Evolutionary conservation across 2,888 invertebrate species (phyloP).

Genomic region (Eristalinus aeneus): DNA sequence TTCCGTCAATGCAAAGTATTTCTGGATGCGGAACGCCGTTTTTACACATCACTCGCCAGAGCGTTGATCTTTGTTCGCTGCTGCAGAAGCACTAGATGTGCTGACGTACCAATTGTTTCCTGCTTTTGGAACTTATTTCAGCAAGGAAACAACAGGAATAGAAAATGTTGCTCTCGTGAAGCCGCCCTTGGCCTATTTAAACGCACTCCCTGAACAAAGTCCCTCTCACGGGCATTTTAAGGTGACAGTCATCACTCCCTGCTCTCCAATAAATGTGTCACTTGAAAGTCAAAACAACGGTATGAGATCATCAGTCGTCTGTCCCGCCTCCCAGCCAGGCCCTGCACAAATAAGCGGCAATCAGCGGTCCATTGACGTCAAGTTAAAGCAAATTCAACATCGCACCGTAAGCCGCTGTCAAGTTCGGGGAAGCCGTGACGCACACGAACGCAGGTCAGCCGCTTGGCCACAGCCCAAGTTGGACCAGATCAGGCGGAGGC

Average conservation of each 20-base stretch:
- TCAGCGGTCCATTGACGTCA: slow-evolving; percentile 38
- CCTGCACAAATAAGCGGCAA: not conserved
- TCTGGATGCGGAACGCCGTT: not conserved
- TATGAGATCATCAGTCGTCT: slow-evolving; percentile 8
- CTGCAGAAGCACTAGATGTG: not conserved
- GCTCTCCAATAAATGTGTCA: not conserved
- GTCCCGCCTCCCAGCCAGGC: not conserved
- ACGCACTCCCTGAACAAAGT: too few species aligned
- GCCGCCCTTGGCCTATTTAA: not conserved
- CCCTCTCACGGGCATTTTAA: not conserved
- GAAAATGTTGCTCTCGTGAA: too few species aligned
- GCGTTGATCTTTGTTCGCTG: not conserved
- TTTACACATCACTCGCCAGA: not conserved
- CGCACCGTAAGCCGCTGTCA: not conserved
- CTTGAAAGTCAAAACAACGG: not conserved
- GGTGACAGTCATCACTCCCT: not conserved
- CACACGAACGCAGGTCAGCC: not conserved
- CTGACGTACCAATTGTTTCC: not conserved
- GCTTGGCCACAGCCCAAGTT: not conserved
- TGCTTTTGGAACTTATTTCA: too few species aligned
- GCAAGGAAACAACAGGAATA: too few species aligned
- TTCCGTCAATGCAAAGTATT: slow-evolving; percentile 50
- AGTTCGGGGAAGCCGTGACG: slow-evolving; percentile 48
- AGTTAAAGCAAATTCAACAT: not conserved
- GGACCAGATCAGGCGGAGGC: slow-evolving; percentile 10